phyloP scores from a whole-genome alignment of 2,888 invertebrate genomes.

The Hydrotaea diabolus region DNA sequence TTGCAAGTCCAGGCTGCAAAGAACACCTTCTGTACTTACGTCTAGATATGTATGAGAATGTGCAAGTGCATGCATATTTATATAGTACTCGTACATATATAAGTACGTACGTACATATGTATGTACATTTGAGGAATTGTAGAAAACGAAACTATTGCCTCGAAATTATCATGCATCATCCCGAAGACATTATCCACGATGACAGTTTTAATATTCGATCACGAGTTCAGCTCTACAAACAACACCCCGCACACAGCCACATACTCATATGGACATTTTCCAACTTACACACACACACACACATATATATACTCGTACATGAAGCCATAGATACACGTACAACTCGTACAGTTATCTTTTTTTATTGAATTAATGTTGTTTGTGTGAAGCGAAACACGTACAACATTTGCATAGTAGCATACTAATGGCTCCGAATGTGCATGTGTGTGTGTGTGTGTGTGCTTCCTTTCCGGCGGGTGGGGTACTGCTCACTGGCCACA shows the following conservation, averaged over 20 bases:
- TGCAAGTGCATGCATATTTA: too few relatives aligned
- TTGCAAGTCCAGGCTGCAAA: too few relatives aligned
- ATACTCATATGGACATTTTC: too few relatives aligned
- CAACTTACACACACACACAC: background rate
- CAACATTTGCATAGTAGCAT: slow-evolving; percentile 41
- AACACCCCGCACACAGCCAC: background rate
- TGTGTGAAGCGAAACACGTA: background rate
- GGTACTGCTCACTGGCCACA: too few relatives aligned
- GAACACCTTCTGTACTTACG: too few relatives aligned
- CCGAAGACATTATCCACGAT: background rate
- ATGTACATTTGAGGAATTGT: background rate
- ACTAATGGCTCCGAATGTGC: slow-evolving; percentile 37
- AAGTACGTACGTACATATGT: background rate
- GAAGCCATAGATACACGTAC: too few relatives aligned
- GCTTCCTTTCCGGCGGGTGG: too few relatives aligned
- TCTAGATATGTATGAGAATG: too few relatives aligned
- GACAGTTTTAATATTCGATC: slow-evolving; percentile 7
- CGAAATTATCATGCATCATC: background rate
- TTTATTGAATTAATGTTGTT: too few relatives aligned
- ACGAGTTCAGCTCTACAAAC: background rate
- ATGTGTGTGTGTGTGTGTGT: background rate
- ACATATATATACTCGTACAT: background rate
- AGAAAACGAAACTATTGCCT: background rate
- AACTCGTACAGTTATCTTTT: too few relatives aligned
- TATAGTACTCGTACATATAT: background rate